Percentiles rank a stretch among this genome's conserved stretches.
phyloP scores from a whole-genome alignment of 1,140 invertebrate species.

The Ylistrum balloti region DNA sequence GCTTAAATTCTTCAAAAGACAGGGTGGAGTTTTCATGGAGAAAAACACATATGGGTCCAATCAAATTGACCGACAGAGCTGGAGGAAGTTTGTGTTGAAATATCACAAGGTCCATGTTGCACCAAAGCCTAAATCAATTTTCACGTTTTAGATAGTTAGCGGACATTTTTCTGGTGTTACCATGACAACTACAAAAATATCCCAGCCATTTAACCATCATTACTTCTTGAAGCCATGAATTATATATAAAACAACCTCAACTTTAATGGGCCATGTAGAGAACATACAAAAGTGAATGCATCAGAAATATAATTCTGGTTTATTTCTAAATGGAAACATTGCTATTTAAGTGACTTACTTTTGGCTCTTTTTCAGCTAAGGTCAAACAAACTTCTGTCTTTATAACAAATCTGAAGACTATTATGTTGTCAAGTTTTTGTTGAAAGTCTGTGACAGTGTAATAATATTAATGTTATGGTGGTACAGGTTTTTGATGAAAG shows the following conservation, averaged over 20 bases:
- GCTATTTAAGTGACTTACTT: background rate
- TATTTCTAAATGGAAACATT: background rate
- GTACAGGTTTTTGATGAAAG: too few species aligned
- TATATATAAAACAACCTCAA: background rate
- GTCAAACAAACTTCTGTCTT: background rate
- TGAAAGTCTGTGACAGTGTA: background rate
- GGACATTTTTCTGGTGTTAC: slow-evolving; percentile 12
- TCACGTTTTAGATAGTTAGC: background rate
- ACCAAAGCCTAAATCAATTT: slow-evolving; percentile 16
- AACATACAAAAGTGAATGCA: background rate
- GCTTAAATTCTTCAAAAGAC: background rate
- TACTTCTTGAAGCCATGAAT: background rate
- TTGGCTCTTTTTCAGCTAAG: background rate
- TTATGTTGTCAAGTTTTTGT: too few species aligned
- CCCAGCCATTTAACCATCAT: background rate
- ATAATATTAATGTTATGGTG: too few species aligned
- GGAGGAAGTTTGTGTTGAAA: slow-evolving; percentile 23
- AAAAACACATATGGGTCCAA: background rate
- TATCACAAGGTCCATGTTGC: background rate
- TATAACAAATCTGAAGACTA: background rate
- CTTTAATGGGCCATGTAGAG: background rate
- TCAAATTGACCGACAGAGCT: background rate
- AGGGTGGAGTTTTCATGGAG: background rate
- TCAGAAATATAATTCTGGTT: background rate
- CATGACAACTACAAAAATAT: slow-evolving; percentile 21